phyloP scores from a whole-genome alignment of 37 sponge, comb jelly and placozoan genomes.

The Bolinopsis microptera region DNA sequence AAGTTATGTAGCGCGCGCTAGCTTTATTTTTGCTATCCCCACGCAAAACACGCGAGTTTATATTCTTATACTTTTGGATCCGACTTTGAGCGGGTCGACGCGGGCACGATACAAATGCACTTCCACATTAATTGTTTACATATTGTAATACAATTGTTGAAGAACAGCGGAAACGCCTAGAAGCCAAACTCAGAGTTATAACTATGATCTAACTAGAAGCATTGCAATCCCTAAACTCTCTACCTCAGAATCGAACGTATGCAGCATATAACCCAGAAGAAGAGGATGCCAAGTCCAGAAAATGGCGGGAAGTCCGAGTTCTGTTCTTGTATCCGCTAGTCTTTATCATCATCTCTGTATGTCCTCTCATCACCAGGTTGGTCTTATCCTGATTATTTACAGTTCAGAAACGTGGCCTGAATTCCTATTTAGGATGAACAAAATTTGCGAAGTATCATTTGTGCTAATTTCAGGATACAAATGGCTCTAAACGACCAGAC shows the following conservation, averaged over 20 bases:
- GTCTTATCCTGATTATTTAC: not conserved
- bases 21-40: no score
- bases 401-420: no score
- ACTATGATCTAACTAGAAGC: no score
- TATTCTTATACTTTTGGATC: not conserved
- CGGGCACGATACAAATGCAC: no score
- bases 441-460: not conserved
- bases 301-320: conserved; percentile 53
- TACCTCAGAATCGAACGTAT: conserved; percentile 49
- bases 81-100: no score
- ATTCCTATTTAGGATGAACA: not conserved
- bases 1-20: no score
- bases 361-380: conserved; percentile 11
- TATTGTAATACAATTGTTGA: no score
- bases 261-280: conserved; percentile 22
- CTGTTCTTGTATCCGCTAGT: conserved; percentile 51
- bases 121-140: no score
- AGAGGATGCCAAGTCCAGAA: conserved; percentile 29
- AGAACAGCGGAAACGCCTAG: no score
- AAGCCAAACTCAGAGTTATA: no score
- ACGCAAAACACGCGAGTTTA: not conserved
- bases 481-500: conserved; percentile 25
- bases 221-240: not conserved
- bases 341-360: not conserved
- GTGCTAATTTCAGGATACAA: conserved; percentile 14